These are phyloP conservation scores for Aethina tumida DNA, from an alignment of 1,140 invertebrate species.

Conservation along the genomic window DNA sequence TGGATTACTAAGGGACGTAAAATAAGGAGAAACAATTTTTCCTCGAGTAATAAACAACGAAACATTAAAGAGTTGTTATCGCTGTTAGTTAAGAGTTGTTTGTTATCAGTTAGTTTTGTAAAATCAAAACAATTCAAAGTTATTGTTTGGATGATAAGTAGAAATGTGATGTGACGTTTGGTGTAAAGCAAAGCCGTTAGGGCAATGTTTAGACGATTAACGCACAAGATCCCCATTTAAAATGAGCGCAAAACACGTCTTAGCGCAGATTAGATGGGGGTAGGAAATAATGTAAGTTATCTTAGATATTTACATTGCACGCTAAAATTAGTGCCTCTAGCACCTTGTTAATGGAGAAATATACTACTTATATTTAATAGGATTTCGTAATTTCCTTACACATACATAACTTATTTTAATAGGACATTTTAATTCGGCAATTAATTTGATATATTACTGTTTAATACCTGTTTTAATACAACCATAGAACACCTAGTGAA, in stretches of 20 bases:
- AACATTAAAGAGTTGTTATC: no score
- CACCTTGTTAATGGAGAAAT: slow-evolving; percentile 22
- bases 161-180: no score
- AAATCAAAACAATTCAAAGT: no score
- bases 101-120: no score
- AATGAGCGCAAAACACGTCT: slow-evolving; percentile 15
- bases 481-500: no score
- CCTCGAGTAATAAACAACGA: no score
- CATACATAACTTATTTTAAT: slow-evolving; percentile 21
- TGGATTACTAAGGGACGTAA: no score
- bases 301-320: slow-evolving; percentile 20
- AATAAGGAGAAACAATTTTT: no score
- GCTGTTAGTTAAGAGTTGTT: no score
- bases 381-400: slow-evolving; percentile 21
- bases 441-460: slow-evolving; percentile 15
- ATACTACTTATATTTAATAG: slow-evolving; percentile 21
- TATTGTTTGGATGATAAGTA: no score
- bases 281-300: slow-evolving; percentile 8
- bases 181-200: no score
- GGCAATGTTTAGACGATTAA: no score
- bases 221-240: slow-evolving; percentile 13
- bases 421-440: slow-evolving; percentile 18
- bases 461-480: slow-evolving; percentile 12
- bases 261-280: slow-evolving; percentile 17
- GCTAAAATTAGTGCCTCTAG: slow-evolving; percentile 18